A percentile compares a stretch with the other conserved stretches of the same genome.
Conservation (phyloP, 1,140 invertebrate genomes). For the Hydropsyche tenuis region DNA sequence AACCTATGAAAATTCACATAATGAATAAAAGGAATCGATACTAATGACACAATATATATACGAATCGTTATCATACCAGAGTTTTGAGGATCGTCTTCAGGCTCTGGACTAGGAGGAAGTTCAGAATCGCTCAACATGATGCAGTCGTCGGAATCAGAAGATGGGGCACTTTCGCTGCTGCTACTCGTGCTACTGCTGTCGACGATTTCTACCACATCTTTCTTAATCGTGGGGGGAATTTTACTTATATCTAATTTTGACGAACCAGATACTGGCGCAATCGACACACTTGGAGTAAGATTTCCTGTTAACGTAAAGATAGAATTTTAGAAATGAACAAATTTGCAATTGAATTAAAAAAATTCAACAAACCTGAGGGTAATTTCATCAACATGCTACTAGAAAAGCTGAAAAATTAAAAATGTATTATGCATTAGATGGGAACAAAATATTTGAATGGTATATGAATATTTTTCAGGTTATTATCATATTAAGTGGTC, state of each 20-base stretch:
- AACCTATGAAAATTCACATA: slow-evolving; percentile 58
- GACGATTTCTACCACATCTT: slow-evolving; percentile 68
- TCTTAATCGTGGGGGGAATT: slow-evolving; percentile 39
- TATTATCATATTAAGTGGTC: too few species aligned
- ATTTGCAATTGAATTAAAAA: not conserved
- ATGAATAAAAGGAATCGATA: not conserved
- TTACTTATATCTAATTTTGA: slow-evolving; percentile 51
- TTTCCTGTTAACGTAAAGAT: slow-evolving; percentile 49
- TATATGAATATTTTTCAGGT: too few species aligned
- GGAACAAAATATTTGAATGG: not conserved
- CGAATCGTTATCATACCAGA: slow-evolving; percentile 55
- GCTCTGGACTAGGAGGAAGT: slow-evolving; percentile 65
- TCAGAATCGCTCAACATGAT: slow-evolving; percentile 79
- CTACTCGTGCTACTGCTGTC: slow-evolving; percentile 70
- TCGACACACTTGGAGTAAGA: slow-evolving; percentile 63
- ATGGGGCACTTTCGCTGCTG: slow-evolving; percentile 60
- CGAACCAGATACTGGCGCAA: slow-evolving; percentile 61
- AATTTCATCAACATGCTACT: slow-evolving; percentile 70
- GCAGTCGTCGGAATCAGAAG: slow-evolving; percentile 79
- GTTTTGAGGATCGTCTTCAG: slow-evolving; percentile 68
- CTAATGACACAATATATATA: not conserved
- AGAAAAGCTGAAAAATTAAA: slow-evolving; percentile 55
- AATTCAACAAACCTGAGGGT: slow-evolving; percentile 67
- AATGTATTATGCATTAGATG: slow-evolving; percentile 24
- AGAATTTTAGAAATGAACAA: slow-evolving; percentile 2